Conservation (phyloP, 2,797 vertebrate species). For the Pyrocephalus nanus region DNA sequence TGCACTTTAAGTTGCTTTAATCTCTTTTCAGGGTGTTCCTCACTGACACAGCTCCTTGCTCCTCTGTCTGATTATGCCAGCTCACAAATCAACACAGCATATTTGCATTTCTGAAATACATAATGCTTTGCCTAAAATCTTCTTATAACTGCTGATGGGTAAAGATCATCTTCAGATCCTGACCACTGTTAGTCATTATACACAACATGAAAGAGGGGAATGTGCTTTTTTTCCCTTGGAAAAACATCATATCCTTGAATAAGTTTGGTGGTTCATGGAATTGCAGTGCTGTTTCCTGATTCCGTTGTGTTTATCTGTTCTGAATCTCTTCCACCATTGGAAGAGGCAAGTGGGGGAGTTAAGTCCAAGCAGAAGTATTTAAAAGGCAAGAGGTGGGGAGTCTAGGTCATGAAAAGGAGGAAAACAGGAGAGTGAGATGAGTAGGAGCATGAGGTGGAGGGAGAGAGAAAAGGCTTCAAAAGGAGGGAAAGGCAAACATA, state of each 20-base stretch:
- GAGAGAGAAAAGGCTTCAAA: neutral
- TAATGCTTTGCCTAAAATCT: neutral
- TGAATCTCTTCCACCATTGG: neutral
- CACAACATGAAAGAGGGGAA: neutral
- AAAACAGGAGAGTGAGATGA: neutral
- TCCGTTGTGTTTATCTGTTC: neutral
- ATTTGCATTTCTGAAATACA: neutral
- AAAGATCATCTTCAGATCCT: neutral
- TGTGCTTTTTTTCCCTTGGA: neutral
- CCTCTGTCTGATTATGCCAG: neutral
- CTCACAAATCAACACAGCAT: neutral
- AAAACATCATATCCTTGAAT: neutral
- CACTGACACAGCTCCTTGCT: neutral
- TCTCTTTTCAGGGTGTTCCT: neutral
- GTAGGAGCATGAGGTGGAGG: neutral
- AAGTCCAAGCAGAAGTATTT: neutral
- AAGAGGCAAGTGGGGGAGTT: neutral
- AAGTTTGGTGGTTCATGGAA: neutral
- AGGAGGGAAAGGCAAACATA: neutral
- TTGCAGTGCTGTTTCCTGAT: neutral
- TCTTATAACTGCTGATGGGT: neutral
- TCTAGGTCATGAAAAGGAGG: neutral
- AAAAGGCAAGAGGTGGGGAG: neutral
- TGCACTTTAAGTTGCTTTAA: neutral
- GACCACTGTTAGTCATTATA: neutral